Percentiles rank a stretch among this genome's conserved stretches.
phyloP scores from a whole-genome alignment of 2,113 vertebrate genomes.

The Psammodynastes pulverulentus region DNA sequence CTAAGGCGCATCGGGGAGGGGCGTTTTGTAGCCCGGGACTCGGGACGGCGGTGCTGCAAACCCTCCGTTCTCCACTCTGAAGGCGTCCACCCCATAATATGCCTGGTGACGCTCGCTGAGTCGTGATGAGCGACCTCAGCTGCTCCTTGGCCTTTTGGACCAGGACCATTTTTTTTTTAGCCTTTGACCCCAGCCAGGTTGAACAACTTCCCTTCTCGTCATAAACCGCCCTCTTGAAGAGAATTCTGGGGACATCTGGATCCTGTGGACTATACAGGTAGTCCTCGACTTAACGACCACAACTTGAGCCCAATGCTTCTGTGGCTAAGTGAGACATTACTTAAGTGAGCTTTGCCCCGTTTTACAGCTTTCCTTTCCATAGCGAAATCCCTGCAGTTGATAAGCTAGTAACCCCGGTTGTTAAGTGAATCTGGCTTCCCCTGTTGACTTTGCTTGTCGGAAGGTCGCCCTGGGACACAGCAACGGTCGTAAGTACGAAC shows the following conservation, averaged over 20 bases:
- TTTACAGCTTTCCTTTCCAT: too few relatives aligned
- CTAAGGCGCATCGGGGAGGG: accelerated
- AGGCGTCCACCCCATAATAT: accelerated
- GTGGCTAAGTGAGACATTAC: too few relatives aligned
- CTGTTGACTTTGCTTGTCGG: too few relatives aligned
- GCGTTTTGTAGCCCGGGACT: background rate
- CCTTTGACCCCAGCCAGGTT: accelerated
- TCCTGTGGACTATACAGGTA: background rate
- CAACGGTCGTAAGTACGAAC: too few relatives aligned
- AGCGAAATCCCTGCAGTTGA: too few relatives aligned
- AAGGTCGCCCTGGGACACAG: too few relatives aligned
- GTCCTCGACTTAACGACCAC: too few relatives aligned
- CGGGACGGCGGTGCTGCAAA: conserved; percentile 7
- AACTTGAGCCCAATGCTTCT: too few relatives aligned
- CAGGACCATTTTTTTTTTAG: accelerated
- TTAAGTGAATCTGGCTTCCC: too few relatives aligned
- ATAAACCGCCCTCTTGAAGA: accelerated
- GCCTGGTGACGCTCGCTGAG: background rate
- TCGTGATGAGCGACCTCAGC: accelerated
- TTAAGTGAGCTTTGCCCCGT: too few relatives aligned
- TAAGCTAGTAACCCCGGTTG: too few relatives aligned
- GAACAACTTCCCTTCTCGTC: too few relatives aligned
- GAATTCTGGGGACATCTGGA: accelerated
- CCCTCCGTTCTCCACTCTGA: accelerated
- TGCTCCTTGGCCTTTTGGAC: background rate